Percentiles rank a stretch among this genome's conserved stretches.
Conservation (phyloP, 2,113 vertebrate species). For the Sminthopsis crassicaudata region DNA sequence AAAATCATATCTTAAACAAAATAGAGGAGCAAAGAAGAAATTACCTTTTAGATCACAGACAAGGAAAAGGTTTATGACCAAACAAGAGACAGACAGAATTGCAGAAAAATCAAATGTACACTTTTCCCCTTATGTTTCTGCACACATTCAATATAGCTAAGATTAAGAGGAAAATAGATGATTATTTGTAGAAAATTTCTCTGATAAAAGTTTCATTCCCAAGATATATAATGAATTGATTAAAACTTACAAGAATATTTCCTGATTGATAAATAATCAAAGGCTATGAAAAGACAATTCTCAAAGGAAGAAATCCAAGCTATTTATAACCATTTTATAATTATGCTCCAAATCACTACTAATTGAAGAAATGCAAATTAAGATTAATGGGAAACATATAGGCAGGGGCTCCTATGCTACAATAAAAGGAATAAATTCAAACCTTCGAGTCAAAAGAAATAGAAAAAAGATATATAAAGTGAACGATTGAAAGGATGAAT, state of each 20-base stretch:
- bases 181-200: neutral
- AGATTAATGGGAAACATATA: neutral
- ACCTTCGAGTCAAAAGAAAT: neutral
- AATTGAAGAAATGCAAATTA: neutral
- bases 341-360: neutral
- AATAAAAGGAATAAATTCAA: too few relatives aligned
- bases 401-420: neutral
- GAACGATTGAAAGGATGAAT: neutral
- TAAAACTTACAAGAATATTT: neutral
- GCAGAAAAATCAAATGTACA: too few relatives aligned
- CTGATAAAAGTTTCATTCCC: neutral
- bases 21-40: neutral
- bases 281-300: neutral
- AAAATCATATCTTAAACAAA: neutral
- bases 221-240: neutral
- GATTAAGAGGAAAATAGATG: neutral
- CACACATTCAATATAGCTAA: too few relatives aligned
- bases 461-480: neutral
- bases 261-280: neutral
- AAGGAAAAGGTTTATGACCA: too few relatives aligned
- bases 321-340: neutral
- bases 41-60: too few relatives aligned
- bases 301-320: neutral
- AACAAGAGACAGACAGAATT: too few relatives aligned
- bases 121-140: too few relatives aligned